Base-by-base conservation (phyloP, 2,888 invertebrate genomes). In the Diplazon laetatorius region DNA sequence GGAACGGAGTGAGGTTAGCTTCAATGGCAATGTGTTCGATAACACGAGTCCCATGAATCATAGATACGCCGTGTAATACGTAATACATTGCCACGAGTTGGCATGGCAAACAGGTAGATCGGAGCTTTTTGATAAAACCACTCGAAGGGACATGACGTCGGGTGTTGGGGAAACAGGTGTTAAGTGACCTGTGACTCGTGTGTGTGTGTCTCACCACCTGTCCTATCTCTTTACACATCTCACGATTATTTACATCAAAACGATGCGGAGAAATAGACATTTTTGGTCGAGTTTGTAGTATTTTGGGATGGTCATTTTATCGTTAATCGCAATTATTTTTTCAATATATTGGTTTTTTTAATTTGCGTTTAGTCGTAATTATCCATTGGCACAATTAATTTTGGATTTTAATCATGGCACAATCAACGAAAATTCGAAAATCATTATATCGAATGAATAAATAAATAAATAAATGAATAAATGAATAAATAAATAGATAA, bases 71-170 rank as follows among this genome's bases (percentile, higher is more conserved):
- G 35, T 57, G 22, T 57, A 57, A 57, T 57, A 57, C 37, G 35
- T 37, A 57, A 57, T 57, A 57, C 35, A 57, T 57, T 35, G 37
- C 35, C 16, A 12, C 16, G 25, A 52, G n/a, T n/a, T 25, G 52
- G 52, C n/a, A 0, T 22, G 5, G 50, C 20, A 2, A 52, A 12
- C 68, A 55, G 66, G 68, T 57, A 42, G 69, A 69, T 69, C 14
- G 59, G 4, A 35, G 74, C 60, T 62, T 68, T 52, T 30, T 37
- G 74, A 74, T 59, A 59, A 69, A 74, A 68, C n/a, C 46, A 35
- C 18, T 60, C 60, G 68, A 50, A 59, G 48, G 48, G 30, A n/a
- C n/a, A 16, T 30, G 42, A 44, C 59, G 50, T 30, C 73, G 50
- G 57, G 37, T 73, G 59, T 37, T 37, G 35, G n/a, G 14, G 52